Conservation (phyloP, 1,140 invertebrate genomes). For the Diabrotica virgifera region DNA sequence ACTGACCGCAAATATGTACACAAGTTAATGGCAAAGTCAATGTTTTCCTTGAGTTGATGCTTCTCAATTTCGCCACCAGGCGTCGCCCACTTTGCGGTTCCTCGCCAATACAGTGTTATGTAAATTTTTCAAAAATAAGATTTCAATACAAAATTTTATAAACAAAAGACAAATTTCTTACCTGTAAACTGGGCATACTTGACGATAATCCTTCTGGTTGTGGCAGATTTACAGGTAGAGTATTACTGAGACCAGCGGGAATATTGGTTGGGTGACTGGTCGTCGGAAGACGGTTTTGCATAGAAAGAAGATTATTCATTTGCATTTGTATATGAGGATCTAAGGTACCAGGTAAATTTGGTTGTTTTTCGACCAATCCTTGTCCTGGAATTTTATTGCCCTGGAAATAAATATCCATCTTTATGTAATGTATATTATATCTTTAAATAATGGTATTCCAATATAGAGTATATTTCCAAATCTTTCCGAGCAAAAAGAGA, state of each 20-base stretch:
- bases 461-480: no score
- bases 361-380: slow-evolving; percentile 41
- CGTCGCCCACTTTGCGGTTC: no score
- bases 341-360: slow-evolving; percentile 38
- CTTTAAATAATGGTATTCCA: no score
- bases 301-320: slow-evolving; percentile 51
- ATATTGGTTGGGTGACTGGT: slow-evolving; percentile 27
- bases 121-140: no score
- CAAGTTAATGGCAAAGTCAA: no score
- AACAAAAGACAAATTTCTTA: neutral
- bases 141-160: no score
- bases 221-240: slow-evolving; percentile 23
- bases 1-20: no score
- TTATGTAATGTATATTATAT: no score
- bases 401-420: slow-evolving; percentile 31
- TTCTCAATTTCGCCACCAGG: no score
- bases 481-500: no score
- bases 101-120: no score
- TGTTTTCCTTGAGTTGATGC: no score
- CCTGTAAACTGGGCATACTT: slow-evolving; percentile 26
- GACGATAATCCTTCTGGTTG: slow-evolving; percentile 27
- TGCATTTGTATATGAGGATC: slow-evolving; percentile 55
- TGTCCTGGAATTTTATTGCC: slow-evolving; percentile 49
- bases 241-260: slow-evolving; percentile 22
- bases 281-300: slow-evolving; percentile 48